Percentiles rank a stretch among this genome's conserved stretches.
Evolutionary conservation across 2,797 vertebrate genomes (phyloP).

Genomic region (Calcarius lapponicus): DNA sequence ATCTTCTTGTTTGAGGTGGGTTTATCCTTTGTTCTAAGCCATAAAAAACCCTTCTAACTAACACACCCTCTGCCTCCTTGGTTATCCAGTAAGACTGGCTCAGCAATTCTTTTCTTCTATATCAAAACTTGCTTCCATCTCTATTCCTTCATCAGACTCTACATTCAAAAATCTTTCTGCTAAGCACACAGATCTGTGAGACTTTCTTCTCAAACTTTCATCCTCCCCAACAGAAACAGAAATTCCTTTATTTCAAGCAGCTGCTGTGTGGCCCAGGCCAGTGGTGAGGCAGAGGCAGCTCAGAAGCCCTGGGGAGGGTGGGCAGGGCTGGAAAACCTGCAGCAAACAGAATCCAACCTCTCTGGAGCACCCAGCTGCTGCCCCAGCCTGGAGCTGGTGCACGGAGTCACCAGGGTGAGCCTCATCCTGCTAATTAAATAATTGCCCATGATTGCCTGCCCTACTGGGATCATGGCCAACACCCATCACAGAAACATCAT

Average conservation of each 20-base stretch:
- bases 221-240: no score
- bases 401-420: fast-evolving
- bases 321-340: background rate
- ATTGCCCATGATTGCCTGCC: background rate
- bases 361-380: background rate
- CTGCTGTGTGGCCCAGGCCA: background rate
- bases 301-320: background rate
- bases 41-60: no score
- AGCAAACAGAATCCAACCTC: background rate
- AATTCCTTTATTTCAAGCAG: background rate
- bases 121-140: no score
- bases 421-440: background rate
- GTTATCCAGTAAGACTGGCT: no score
- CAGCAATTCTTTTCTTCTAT: no score
- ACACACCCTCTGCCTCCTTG: no score
- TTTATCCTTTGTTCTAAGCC: no score
- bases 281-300: background rate
- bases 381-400: background rate
- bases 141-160: no score
- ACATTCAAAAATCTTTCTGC: no score
- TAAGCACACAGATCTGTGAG: no score
- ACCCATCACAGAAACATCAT: background rate
- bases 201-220: no score
- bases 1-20: no score
- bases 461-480: background rate